These are phyloP conservation scores for Ctena decussata DNA, from an alignment of 2,888 invertebrate genomes.

Conservation along the genomic window DNA sequence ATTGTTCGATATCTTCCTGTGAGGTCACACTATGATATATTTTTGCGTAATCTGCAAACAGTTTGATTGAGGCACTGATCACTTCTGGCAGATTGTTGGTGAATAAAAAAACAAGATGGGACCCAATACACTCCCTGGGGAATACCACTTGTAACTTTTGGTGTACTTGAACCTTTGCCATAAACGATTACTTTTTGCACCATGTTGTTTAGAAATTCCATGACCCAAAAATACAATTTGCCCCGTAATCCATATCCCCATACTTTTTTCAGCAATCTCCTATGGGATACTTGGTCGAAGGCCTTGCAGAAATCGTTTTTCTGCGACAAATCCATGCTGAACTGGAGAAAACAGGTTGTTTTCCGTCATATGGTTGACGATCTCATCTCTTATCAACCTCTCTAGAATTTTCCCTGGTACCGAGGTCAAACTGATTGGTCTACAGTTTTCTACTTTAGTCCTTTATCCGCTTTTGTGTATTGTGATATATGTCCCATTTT, in stretches of 20 bases:
- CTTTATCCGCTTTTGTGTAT: background rate
- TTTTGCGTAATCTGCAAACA: background rate
- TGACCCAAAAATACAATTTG: background rate
- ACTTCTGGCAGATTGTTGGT: background rate
- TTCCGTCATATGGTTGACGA: background rate
- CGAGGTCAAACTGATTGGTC: background rate
- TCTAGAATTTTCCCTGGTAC: background rate
- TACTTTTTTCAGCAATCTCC: constrained; percentile 8
- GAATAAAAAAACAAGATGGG: no score
- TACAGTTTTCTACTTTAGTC: background rate
- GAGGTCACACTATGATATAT: background rate
- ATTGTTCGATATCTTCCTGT: background rate
- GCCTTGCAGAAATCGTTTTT: constrained; percentile 22
- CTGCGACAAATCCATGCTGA: background rate
- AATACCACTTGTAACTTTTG: background rate
- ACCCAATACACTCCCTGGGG: no score
- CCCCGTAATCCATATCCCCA: constrained; percentile 2
- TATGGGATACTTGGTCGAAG: constrained; percentile 28
- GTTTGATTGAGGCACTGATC: background rate
- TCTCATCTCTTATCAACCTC: background rate
- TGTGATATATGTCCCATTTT: background rate
- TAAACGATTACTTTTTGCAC: background rate
- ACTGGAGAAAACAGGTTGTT: background rate
- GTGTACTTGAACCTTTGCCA: background rate
- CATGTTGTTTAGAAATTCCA: no score